Base-by-base conservation (phyloP, 1,140 invertebrate species). In the Mizuhopecten yessoensis region DNA sequence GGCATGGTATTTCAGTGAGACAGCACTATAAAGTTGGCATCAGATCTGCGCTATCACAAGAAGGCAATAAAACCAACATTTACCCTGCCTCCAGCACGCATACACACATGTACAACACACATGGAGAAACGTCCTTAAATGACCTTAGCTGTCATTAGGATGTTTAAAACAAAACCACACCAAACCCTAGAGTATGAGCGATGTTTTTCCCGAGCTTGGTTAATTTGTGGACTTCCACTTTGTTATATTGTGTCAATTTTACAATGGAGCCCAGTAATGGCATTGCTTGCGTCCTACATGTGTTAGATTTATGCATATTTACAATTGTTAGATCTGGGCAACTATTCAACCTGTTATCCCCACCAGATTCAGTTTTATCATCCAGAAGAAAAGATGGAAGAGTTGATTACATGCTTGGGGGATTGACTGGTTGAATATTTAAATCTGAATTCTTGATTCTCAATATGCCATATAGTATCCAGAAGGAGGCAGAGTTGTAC, bases 361-460 rank as follows among this genome's bases (percentile, higher is more conserved):
- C n/a, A n/a, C n/a, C 57, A 75, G 17, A 75, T n/a, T 75, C 57
- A 29, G 5, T 75, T n/a, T 23, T n/a, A 75, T 75, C 57, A 9
- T 75, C n/a, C 57, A 75, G 57, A 75, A 75, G 57, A 75, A 75
- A 75, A 75, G 57, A 75, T 75, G 57, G 57, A n/a, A 17, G 57
- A n/a, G 57, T 75, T n/a, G 0, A 29, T 75, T 75, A 29, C n/a
- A 29, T 75, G 17, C 11, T 75, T 75, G 3, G n/a, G n/a, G 57
- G 57, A 29, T 75, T 29, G 57, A 75, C 57, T 7, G n/a, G 1
- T 75, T 75, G 57, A n/a, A 75, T 75, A 75, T 29, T n/a, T 75
- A 75, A 75, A 75, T 75, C 57, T 75, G 57, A 75, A 75, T 0
- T 75, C 3, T 75, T 9, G n/a, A 75, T n/a, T 75, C 57, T 29